Percentiles rank a stretch among this genome's conserved stretches.
phyloP scores from a whole-genome alignment of 2,797 vertebrate species.

The Rhynchonycteris naso region DNA sequence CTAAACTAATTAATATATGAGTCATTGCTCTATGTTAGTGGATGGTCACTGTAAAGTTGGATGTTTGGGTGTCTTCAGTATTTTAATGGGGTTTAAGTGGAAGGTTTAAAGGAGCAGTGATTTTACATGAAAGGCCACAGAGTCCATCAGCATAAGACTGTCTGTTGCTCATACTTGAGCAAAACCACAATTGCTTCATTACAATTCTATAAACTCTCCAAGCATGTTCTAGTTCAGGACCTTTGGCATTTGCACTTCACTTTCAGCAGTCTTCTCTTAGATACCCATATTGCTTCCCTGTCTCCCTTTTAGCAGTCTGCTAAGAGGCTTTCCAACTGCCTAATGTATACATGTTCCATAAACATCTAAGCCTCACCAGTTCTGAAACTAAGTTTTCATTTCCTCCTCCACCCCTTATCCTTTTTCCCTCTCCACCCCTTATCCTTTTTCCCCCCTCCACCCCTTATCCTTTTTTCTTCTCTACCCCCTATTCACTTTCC shows the following conservation, averaged over 20 bases:
- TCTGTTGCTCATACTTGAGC: conserved; percentile 30
- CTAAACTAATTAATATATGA: not conserved
- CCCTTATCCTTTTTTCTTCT: not conserved
- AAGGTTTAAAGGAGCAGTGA: not conserved
- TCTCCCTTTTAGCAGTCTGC: not conserved
- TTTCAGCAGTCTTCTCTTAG: not conserved
- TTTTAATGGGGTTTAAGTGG: conserved; percentile 13
- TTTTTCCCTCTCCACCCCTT: not conserved
- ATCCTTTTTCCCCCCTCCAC: not conserved
- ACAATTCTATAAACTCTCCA: conserved; percentile 1
- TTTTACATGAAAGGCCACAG: conserved; percentile 52
- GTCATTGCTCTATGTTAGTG: conserved; percentile 45
- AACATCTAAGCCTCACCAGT: conserved; percentile 37
- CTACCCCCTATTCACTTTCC: not conserved
- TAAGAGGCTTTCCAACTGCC: conserved; percentile 15
- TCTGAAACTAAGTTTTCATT: conserved; percentile 48
- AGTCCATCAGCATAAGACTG: conserved; percentile 15
- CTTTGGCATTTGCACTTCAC: conserved; percentile 54
- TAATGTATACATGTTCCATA: conserved; percentile 10
- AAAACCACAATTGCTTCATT: conserved; percentile 30
- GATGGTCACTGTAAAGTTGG: conserved; percentile 1
- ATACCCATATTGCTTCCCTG: not conserved
- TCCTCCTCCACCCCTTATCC: not conserved
- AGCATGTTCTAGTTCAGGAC: not conserved
- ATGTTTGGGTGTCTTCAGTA: conserved; percentile 50